A percentile compares a stretch with the other conserved stretches of the same genome.
Evolutionary conservation across 2,797 vertebrate species (phyloP).

Genomic region (Chloroceryle amazona): DNA sequence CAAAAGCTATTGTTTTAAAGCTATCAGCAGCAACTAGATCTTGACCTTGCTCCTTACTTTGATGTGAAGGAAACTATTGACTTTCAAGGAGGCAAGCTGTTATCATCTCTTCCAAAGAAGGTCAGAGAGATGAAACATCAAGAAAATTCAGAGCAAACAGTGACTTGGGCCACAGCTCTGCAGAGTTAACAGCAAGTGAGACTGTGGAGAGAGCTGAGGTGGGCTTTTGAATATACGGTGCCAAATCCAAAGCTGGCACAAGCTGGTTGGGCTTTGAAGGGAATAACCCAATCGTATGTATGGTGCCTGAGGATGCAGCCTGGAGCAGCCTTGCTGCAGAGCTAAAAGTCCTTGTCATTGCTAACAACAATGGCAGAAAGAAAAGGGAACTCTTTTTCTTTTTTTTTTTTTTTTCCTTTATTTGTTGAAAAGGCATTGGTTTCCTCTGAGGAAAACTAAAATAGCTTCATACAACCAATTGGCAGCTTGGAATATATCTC

Average conservation of each 20-base stretch:
- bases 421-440: conserved; percentile 33
- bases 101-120: not conserved
- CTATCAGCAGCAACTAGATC: not conserved
- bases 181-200: not conserved
- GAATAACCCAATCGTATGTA: not conserved
- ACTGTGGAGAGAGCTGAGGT: not conserved
- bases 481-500: conserved; percentile 17
- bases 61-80: not conserved
- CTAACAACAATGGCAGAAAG: conserved; percentile 1
- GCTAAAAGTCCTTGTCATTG: not conserved
- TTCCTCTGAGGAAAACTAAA: conserved; percentile 52
- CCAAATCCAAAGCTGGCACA: not conserved
- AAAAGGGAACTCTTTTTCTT: not conserved
- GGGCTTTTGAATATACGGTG: not conserved
- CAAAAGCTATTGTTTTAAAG: conserved; percentile 34
- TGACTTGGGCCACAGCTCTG: not conserved
- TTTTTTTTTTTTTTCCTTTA: not conserved
- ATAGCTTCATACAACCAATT: not conserved
- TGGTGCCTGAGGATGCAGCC: not conserved
- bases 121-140: conserved; percentile 23
- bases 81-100: not conserved
- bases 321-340: not conserved
- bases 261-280: not conserved
- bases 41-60: conserved; percentile 17
- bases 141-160: not conserved